Conservation (phyloP, 2,888 invertebrate species). For the Aleiodes testaceus region DNA sequence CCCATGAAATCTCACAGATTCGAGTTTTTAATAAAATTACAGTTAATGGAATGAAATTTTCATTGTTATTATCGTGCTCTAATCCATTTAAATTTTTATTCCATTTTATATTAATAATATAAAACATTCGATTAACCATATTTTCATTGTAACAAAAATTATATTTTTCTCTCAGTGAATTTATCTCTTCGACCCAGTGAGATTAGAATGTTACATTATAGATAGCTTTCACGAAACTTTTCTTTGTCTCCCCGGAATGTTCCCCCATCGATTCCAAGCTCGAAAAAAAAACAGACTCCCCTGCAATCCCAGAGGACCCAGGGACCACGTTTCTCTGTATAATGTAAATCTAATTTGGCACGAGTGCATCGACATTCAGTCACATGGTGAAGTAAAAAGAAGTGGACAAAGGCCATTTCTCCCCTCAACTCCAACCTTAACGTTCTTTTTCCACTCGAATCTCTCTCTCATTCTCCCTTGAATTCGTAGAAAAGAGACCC, state of each 20-base stretch:
- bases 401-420: constrained; percentile 25
- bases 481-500: neutral
- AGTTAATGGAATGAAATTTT: too few relatives aligned
- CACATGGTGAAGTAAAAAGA: neutral
- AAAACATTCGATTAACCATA: too few relatives aligned
- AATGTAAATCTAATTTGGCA: constrained; percentile 30
- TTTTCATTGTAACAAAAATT: too few relatives aligned
- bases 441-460: constrained; percentile 13
- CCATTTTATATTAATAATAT: too few relatives aligned
- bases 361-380: constrained; percentile 17
- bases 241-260: neutral
- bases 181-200: too few relatives aligned
- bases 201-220: neutral
- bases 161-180: too few relatives aligned
- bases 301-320: neutral
- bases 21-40: too few relatives aligned
- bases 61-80: too few relatives aligned
- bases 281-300: neutral
- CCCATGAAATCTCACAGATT: too few relatives aligned
- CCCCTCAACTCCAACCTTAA: neutral
- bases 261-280: too few relatives aligned
- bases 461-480: constrained; percentile 11
- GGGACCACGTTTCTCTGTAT: constrained; percentile 14
- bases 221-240: neutral
- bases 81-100: too few relatives aligned